Base-by-base conservation (phyloP, 2,113 vertebrate genomes). In the Cavia porcellus region DNA sequence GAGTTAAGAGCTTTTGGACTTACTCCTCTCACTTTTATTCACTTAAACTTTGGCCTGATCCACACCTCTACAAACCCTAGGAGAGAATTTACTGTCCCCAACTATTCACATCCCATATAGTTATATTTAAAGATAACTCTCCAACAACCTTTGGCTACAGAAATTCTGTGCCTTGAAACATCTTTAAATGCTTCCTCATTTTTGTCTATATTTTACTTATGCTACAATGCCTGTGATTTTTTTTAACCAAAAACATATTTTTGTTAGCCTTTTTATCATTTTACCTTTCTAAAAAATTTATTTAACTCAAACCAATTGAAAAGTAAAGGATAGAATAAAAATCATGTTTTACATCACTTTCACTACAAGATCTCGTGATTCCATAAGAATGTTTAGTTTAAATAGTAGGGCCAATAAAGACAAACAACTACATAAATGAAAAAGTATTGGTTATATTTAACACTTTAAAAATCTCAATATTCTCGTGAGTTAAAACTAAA, bases 301-400 rank as follows among this genome's bases (percentile, higher is more conserved):
- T 95, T 94, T 93, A 50, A 96, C 72, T 91, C 74, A 89, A 68
- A 89, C 25, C 50, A 92, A 19, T 42, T 61, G 89, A 80, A 96
- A 97, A 74, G 30, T 47, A 92, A n/a, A 89, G 17, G n/a, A 94
- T 42, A 91, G 7, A 94, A 79, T 86, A 90, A 96, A 96, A 92
- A 94, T 14, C 9, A 94, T 90, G 74, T 13, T n/a, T 79, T 28
- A 68, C 30, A 47, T 89, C 47, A 86, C 35, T 94, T 90, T 85
- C 83, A 91, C 38, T 89, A 28, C 28, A 93, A 96, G 80, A 66
- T 61, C 91, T 97, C 59, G 57, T 74, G n/a, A 74, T 86, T 42
- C 25, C 80, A 28, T 89, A 96, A 94, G 68, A 96, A 80, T 62
- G 55, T 97, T 94, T 91, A 95, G 35, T 94, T 89, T 28, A 93